Conservation (phyloP, 1,140 invertebrate species). For the Camponotus floridanus region DNA sequence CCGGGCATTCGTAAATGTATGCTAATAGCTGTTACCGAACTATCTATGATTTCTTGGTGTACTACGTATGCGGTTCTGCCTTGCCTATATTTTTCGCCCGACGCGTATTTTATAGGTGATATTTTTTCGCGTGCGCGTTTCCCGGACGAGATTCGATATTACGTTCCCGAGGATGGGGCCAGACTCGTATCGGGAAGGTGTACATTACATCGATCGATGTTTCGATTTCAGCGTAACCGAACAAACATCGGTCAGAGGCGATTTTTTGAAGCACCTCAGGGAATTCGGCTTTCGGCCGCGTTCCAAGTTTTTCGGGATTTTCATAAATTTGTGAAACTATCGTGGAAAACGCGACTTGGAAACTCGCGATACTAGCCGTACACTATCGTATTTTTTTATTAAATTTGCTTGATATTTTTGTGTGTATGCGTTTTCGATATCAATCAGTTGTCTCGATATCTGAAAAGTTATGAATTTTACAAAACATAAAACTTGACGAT, state of each 20-base stretch:
- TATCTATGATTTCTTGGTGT: conserved; percentile 55
- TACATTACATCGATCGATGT: conserved; percentile 30
- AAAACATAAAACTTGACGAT: not conserved
- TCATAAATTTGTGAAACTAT: conserved; percentile 75
- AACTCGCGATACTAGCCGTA: not conserved
- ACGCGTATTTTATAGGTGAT: conserved; percentile 40
- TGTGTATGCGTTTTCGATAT: too few species aligned
- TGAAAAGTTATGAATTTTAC: not conserved
- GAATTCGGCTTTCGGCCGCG: conserved; percentile 43
- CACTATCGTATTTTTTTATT: conserved; percentile 13
- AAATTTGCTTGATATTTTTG: not conserved
- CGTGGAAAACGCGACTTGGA: conserved; percentile 1
- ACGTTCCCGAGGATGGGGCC: conserved; percentile 17
- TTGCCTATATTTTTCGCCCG: conserved; percentile 48
- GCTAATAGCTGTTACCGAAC: conserved; percentile 63
- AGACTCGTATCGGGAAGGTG: not conserved
- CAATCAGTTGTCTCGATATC: too few species aligned
- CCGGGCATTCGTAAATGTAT: conserved; percentile 66
- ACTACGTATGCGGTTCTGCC: not conserved
- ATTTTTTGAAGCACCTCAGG: conserved; percentile 32
- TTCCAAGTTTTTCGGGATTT: conserved; percentile 68
- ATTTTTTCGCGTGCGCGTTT: conserved; percentile 39
- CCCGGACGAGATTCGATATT: conserved; percentile 48
- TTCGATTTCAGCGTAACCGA: conserved; percentile 36
- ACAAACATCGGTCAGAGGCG: conserved; percentile 34